Evolutionary conservation across 2,888 invertebrate genomes (phyloP), one percentile per base, ranked within the genome.

Genomic region (Hoplodrina blanda): DNA sequence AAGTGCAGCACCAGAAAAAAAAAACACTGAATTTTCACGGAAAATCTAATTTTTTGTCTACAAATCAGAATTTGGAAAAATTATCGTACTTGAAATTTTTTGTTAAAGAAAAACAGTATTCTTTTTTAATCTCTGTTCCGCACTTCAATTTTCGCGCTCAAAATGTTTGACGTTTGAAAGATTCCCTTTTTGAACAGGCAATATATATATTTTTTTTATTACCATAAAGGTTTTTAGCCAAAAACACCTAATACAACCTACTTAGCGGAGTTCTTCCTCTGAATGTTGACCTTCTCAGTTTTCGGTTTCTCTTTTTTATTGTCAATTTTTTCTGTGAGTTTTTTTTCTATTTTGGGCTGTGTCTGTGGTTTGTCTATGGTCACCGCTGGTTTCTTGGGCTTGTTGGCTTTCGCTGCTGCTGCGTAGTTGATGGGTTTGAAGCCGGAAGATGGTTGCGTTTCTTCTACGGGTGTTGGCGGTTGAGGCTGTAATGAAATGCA

Each of bases 341-440:
- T 85, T 64, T 85, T 86, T 11, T 88, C 88, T 13, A 66, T 57
- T 66, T 85, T 89, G 33, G 50, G 73, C 41, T 60, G 74, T 13
- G 67, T 46, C 6, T 70, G 64, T 37, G 81, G 73, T 53, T 89
- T 88, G n/a, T 90, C 88, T 1, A 82, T 78, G 8, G 91, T 82
- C 50, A 91, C 91, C 33, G 92, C 90, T 5, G 95, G 93, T 71
- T 95, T 95, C 65, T 94, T 94, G 5, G 95, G 93, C 57, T 95
- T 95, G 87, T 91, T 93, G 0, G 96, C 95, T 68, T 92, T 93
- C 13, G 96, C 96, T 0, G 96, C 96, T 0, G 96, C 96, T 8
- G 96, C 96, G 80, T 96, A 96, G 90, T 96, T 96, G 30, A 95
- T 93, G 0, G 96, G 96, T 71, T 96, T 96, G 53, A 89, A 84